Evolutionary conservation across 2,888 invertebrate genomes (phyloP).

Genomic region (Caenorhabditis zanzibari): DNA sequence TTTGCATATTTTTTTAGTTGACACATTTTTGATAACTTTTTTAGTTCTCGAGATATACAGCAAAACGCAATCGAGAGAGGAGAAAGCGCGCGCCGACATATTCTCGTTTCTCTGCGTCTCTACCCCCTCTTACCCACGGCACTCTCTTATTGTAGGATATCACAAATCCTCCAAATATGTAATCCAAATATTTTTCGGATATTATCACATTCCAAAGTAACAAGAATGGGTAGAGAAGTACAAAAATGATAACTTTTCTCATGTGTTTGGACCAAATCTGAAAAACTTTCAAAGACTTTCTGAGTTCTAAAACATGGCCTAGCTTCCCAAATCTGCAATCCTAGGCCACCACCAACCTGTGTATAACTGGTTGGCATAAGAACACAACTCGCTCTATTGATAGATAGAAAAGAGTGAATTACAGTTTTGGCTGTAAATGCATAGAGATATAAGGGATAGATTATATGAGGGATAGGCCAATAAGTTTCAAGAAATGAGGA

Average conservation of each 20-base stretch:
- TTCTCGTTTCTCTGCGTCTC: neutral
- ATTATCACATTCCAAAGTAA: conserved; percentile 45
- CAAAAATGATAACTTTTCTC: conserved; percentile 9
- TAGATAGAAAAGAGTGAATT: conserved; percentile 17
- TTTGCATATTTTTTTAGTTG: too few species aligned
- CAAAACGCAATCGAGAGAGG: too few species aligned
- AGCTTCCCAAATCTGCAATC: neutral
- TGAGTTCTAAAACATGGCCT: neutral
- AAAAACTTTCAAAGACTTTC: too few species aligned
- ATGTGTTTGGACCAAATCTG: conserved; percentile 26
- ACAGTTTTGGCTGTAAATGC: conserved; percentile 21
- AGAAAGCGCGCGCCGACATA: neutral
- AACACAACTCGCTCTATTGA: conserved; percentile 42
- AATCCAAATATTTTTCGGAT: conserved; percentile 29
- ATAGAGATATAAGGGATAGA: conserved; percentile 25
- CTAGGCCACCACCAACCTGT: conserved; percentile 4
- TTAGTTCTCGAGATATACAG: too few species aligned
- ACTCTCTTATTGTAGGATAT: conserved; percentile 33
- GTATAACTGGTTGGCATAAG: conserved; percentile 13
- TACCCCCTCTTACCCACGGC: conserved; percentile 22
- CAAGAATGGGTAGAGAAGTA: conserved; percentile 40
- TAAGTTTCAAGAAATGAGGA: neutral
- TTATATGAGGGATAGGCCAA: conserved; percentile 15
- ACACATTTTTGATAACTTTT: too few species aligned
- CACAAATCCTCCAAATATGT: conserved; percentile 44